phyloP scores from a whole-genome alignment of 1,140 invertebrate species.

The Sogatella furcifera region DNA sequence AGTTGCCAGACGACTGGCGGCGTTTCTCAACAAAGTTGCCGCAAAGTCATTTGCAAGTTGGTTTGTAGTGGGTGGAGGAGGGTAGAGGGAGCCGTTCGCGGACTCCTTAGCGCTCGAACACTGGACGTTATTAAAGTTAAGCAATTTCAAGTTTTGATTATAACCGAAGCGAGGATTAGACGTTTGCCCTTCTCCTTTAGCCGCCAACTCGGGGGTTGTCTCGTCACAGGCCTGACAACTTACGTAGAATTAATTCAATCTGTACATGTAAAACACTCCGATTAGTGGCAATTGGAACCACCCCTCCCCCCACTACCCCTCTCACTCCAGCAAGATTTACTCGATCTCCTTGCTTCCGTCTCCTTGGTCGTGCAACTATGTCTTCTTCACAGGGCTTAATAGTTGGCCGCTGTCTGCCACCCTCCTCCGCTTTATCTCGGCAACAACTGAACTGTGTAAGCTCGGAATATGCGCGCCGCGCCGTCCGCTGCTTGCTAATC shows the following conservation, averaged over 20 bases:
- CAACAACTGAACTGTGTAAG: no score
- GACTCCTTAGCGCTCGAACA: constrained; percentile 6
- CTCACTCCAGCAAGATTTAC: background rate
- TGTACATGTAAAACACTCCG: constrained; percentile 6
- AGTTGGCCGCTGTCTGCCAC: no score
- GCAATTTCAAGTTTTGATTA: constrained; percentile 16
- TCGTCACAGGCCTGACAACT: background rate
- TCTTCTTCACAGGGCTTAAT: no score
- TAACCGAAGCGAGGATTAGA: constrained; percentile 4
- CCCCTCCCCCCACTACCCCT: background rate
- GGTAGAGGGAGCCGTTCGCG: background rate
- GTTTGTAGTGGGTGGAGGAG: background rate
- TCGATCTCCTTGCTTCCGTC: background rate
- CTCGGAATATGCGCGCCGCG: no score
- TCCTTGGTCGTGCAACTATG: no score
- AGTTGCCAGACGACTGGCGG: background rate
- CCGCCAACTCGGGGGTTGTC: background rate
- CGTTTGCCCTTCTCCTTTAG: background rate
- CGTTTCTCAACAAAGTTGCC: background rate
- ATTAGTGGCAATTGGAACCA: background rate
- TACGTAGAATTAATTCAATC: constrained; percentile 6
- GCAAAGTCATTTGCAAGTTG: background rate
- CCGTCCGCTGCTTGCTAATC: no score
- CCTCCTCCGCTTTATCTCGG: no score
- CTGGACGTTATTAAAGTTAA: constrained; percentile 16